Percentiles rank a stretch among this genome's conserved stretches.
phyloP scores from a whole-genome alignment of 2,888 invertebrate genomes.

The Orthosia incerta region DNA sequence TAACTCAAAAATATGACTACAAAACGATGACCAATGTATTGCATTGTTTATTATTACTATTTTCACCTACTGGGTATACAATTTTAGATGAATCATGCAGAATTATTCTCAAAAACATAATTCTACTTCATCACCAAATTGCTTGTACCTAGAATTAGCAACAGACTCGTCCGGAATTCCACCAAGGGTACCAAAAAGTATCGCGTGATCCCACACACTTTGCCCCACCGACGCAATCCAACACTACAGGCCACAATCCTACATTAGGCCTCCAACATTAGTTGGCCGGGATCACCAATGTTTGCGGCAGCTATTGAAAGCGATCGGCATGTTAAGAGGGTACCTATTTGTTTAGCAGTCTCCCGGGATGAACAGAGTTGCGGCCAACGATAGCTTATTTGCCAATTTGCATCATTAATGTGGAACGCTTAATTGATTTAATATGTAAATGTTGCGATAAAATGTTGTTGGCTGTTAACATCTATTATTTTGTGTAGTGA shows the following conservation, averaged over 20 bases:
- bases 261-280: conserved; percentile 47
- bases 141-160: not conserved
- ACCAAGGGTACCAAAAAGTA: not conserved
- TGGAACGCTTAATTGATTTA: conserved; percentile 83
- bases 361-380: conserved; percentile 77
- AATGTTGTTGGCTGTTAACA: conserved; percentile 69
- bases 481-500: conserved; percentile 47
- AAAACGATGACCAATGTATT: not conserved
- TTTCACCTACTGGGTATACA: not conserved
- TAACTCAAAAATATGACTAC: not conserved
- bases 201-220: conserved; percentile 5
- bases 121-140: not conserved
- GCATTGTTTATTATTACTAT: not conserved
- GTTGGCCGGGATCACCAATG: conserved; percentile 64
- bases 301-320: conserved; percentile 77
- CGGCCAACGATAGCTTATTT: conserved; percentile 85
- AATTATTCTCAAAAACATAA: not conserved
- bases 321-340: conserved; percentile 75
- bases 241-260: conserved; percentile 37
- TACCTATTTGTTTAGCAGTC: conserved; percentile 81
- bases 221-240: conserved; percentile 5
- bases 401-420: conserved; percentile 88
- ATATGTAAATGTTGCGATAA: conserved; percentile 81
- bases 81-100: too few relatives aligned
- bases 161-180: not conserved